Base-by-base conservation (phyloP, 2,113 vertebrate genomes). In the Podarcis cretensis region DNA sequence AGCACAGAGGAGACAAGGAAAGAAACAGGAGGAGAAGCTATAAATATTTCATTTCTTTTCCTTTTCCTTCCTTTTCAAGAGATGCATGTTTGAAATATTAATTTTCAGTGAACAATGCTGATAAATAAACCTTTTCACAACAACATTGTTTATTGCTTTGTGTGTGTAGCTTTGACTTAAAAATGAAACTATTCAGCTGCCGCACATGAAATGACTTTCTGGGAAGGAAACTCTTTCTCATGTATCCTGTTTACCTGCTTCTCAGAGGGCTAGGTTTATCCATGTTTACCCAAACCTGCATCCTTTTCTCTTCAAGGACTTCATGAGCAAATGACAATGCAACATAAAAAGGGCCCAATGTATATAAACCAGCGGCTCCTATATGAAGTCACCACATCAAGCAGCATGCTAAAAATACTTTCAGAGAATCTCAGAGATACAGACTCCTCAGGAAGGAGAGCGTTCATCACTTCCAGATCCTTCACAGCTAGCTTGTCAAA, bases 11-110 rank as follows among this genome's bases (percentile, higher is more conserved):
- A 54, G 68, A 30, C 71, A 73, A n/a, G 16, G 35, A 74, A 35
- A 35, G 6, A 20, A 35, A 63, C 27, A 3, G 32, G 25, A 76
- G 63, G 37, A 87, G 74, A 16, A 71, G 74, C 40, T 63, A 32
- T 40, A 43, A 69, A 27, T 77, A 86, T 87, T 57, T 78, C 43
- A 43, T 78, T 83, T 87, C 37, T 90, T 48, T 87, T 71, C 78
- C 37, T 90, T 48, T 87, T 71, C 78, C 68, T 87, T 87, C 48
- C n/a, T 57, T 69, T 69, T 69, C 21, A 83, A 89, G 18, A 69
- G 77, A 48, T 40, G 3, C 30, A 57, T 77, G 63, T 83, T 88
- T 69, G 43, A 83, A 83, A 35, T 57, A 68, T 35, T 37, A 37
- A 37, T 37, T 37, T 37, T 83, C 30, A 83, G 69, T 66, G n/a